Evolutionary conservation across 1,140 invertebrate species (phyloP).

Genomic region (Pogonus chalceus): DNA sequence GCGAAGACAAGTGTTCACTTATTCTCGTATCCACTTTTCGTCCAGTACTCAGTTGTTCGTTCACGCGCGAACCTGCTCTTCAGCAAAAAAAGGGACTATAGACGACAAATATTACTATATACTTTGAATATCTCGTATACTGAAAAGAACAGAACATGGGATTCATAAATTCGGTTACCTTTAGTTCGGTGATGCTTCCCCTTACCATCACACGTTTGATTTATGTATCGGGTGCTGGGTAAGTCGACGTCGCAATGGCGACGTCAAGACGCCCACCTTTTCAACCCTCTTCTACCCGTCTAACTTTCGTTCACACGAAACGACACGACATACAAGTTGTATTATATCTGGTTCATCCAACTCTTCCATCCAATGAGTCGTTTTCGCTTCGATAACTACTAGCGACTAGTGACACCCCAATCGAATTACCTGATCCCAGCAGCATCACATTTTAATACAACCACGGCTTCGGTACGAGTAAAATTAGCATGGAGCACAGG

Average conservation of each 20-base stretch:
- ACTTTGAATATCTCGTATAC: too few relatives aligned
- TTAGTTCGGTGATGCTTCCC: not conserved
- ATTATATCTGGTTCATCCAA: too few relatives aligned
- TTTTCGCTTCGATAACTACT: too few relatives aligned
- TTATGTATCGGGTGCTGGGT: not conserved
- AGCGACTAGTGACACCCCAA: too few relatives aligned
- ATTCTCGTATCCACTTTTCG: not conserved
- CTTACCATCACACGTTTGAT: not conserved
- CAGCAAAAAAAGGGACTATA: not conserved
- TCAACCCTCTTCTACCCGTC: not conserved
- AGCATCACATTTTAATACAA: too few relatives aligned
- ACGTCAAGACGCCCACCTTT: not conserved
- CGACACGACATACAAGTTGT: too few relatives aligned
- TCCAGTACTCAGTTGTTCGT: not conserved
- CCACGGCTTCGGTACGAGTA: too few relatives aligned
- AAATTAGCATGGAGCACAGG: too few relatives aligned
- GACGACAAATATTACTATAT: too few relatives aligned
- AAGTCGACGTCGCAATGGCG: not conserved
- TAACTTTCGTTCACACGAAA: not conserved
- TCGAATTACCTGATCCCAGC: too few relatives aligned
- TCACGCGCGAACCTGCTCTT: not conserved
- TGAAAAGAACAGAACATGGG: not conserved
- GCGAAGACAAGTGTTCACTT: not conserved
- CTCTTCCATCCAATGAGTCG: too few relatives aligned
- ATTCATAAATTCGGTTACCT: not conserved